Base-by-base conservation (phyloP, 2,797 vertebrate species). In the Peromyscus aztecus region DNA sequence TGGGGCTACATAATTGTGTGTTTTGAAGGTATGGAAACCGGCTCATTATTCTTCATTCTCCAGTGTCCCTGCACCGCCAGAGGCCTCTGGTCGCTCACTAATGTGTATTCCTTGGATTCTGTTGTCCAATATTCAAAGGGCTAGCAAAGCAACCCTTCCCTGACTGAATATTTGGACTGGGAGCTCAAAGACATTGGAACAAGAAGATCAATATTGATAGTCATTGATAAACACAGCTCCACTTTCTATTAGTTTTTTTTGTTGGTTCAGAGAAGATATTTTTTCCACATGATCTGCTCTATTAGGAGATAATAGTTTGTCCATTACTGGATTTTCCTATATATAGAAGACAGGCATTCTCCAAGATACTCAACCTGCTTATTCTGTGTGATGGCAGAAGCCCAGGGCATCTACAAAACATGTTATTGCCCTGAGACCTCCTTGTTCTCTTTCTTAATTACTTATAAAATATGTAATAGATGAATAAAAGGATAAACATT, bases 381-480 rank as follows among this genome's bases (percentile, higher is more conserved):
- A 65, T 16, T 86, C 1, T 0, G 0, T 73, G 16, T 67, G n/a
- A 83, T 87, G 73, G n/a, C 3, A 21, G 34, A 89, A 89, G 69
- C 34, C 29, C 57, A 14, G 37, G 9, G 17, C 14, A 55, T 27
- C 29, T 14, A 82, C 6, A 5, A 3, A 61, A 61, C 63, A 55
- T 17, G 37, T 46, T 92, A 77, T 65, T 92, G 76, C 37, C 29
- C 29, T 6, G 27, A 75, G 8, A n/a, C 14, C 11, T 52, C 19
- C 46, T 96, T 96, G 24, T 24, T 69, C 19, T 91, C 27, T 84
- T 94, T 11, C 83, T 19, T 92, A 75, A 83, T 91, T 94, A 57
- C 83, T 57, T 83, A 11, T 85, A 61, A 84, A 49, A 90, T 16
- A 16, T 91, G 21, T 37, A 77, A 85, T 85, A 73, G 75, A 81